Conservation (phyloP, 2,113 vertebrate genomes). For the Carassius carassius region DNA sequence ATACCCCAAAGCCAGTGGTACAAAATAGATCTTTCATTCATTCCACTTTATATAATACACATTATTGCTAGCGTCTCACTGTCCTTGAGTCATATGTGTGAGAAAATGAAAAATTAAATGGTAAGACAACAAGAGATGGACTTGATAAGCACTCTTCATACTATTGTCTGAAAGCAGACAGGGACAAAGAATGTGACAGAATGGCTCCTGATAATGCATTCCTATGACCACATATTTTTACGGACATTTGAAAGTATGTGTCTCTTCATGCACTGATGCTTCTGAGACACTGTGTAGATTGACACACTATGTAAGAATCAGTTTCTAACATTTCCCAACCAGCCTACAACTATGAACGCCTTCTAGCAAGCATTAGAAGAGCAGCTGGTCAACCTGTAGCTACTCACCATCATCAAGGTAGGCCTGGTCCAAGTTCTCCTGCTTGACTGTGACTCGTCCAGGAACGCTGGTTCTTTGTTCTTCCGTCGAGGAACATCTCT, state of each 20-base stretch:
- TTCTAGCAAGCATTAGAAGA: neutral
- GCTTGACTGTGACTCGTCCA: conserved; percentile 88
- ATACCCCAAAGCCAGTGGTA: neutral
- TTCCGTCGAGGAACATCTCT: conserved; percentile 74
- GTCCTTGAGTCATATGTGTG: conserved; percentile 49
- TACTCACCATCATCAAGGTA: conserved; percentile 94
- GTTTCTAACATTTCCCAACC: neutral
- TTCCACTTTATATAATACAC: conserved; percentile 6
- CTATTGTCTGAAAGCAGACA: conserved; percentile 31
- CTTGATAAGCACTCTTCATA: conserved; percentile 25
- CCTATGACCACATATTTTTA: neutral
- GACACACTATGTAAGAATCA: neutral
- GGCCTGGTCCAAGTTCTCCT: conserved; percentile 97
- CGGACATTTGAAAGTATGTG: neutral
- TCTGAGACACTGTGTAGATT: neutral
- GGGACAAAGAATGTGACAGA: neutral
- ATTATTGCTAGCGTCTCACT: neutral
- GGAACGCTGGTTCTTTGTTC: conserved; percentile 77
- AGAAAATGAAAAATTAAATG: conserved; percentile 44
- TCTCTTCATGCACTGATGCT: neutral
- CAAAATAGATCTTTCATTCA: neutral
- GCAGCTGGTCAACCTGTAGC: neutral
- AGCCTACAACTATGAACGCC: neutral
- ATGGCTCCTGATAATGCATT: neutral
- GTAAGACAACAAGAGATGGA: conserved; percentile 6